phyloP scores from a whole-genome alignment of 2,888 invertebrate genomes.

The Tethea ocularis region DNA sequence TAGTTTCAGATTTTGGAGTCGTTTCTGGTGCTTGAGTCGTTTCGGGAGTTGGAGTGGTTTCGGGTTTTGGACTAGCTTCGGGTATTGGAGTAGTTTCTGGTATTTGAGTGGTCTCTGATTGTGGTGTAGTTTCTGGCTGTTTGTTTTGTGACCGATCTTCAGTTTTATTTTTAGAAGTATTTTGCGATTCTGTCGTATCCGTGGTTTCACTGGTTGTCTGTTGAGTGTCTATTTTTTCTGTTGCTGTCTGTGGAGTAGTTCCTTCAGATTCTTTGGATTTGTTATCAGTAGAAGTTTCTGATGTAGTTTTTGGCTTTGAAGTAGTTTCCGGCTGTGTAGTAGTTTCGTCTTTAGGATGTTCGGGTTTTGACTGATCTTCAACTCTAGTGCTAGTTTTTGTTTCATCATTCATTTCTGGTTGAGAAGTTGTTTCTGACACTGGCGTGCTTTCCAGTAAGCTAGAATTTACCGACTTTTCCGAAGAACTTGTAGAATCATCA shows the following conservation, averaged over 20 bases:
- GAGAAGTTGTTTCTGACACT: neutral
- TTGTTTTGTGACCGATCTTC: too few species aligned
- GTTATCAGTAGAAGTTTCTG: neutral
- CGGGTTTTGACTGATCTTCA: neutral
- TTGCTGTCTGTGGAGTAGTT: slow-evolving; percentile 8
- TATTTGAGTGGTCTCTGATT: too few species aligned
- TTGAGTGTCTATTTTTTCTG: neutral
- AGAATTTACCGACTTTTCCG: neutral
- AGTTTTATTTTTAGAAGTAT: too few species aligned
- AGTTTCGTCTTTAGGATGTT: neutral
- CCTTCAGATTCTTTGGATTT: neutral
- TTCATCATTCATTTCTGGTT: slow-evolving; percentile 1
- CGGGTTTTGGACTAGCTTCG: too few species aligned
- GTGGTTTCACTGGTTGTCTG: too few species aligned
- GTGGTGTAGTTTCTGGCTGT: too few species aligned
- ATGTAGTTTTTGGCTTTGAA: neutral
- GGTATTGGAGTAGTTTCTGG: too few species aligned
- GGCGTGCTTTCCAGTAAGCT: neutral
- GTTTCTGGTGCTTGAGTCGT: too few species aligned
- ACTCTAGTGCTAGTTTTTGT: neutral
- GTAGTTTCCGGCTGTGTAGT: neutral
- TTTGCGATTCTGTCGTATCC: too few species aligned
- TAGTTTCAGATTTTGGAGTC: too few species aligned
- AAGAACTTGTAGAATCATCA: neutral
- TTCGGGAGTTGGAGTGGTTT: too few species aligned